Base-by-base conservation (phyloP, 2,797 vertebrate species). In the Siniperca undulata region DNA sequence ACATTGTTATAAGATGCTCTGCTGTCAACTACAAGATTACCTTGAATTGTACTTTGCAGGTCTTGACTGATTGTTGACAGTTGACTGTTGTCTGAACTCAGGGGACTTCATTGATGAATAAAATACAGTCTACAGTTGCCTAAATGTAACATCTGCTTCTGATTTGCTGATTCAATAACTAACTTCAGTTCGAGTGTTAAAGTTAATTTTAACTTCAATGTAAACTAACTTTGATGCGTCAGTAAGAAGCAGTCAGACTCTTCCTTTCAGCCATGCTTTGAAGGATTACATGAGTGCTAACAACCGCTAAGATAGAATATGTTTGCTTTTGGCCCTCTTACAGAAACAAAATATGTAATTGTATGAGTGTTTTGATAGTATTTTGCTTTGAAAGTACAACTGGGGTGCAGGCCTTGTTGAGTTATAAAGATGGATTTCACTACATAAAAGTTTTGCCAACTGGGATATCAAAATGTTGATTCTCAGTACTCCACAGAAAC, bases 381-480 rank as follows among this genome's bases (percentile, higher is more conserved):
- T 50, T 70, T 73, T 42, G 7, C 72, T 64, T 48, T 60, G 16
- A 74, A 77, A 55, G 50, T 36, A 62, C 50, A 19, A 34, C 34
- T 58, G 7, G 10, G 30, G 20, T 50, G 22, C 56, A 53, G 17
- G 30, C 46, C 19, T 42, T 50, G 44, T 19, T 52, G 65, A 66
- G 22, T 78, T 53, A 69, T 62, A 73, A 55, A 86, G 52, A 84
- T 9, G 66, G 52, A 75, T 80, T 74, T 77, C 66, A 77, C 65
- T 53, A 10, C 44, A 60, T 60, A 70, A 73, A 87, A 22, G 30
- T 68, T 80, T 81, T 71, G 13, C 69, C 65, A 70, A 46, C 50
- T 64, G 74, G 19, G 40, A 74, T 75, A 71, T 86, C 79, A 89
- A 83, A 83, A 77, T 65, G 55, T 80, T 80, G 42, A 59, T 74